A percentile compares a stretch with the other conserved stretches of the same genome.
phyloP scores from a whole-genome alignment of 2,113 vertebrate species.

The Pao palembangensis region DNA sequence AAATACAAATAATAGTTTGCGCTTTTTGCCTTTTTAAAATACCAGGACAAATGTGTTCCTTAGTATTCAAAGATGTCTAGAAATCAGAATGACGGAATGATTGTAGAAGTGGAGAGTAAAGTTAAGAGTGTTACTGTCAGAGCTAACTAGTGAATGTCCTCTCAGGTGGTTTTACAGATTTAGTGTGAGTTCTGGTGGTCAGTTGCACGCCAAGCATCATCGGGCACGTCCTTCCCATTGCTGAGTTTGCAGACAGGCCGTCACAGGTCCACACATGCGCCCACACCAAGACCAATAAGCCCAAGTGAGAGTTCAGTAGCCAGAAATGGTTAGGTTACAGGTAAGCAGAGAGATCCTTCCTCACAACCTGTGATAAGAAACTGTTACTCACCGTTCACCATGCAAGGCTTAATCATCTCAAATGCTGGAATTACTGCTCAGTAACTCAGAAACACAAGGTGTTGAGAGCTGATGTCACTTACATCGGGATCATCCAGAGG shows the following conservation, averaged over 20 bases:
- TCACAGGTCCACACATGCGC: slow-evolving; percentile 78
- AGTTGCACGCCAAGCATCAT: slow-evolving; percentile 79
- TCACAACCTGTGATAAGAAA: slow-evolving; percentile 76
- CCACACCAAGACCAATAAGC: slow-evolving; percentile 31
- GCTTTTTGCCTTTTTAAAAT: background rate
- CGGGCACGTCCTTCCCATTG: slow-evolving; percentile 77
- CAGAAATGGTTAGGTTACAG: slow-evolving; percentile 66
- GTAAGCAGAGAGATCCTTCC: slow-evolving; percentile 86
- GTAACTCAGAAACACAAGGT: background rate
- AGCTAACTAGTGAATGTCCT: slow-evolving; percentile 5
- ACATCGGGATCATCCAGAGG: slow-evolving; percentile 89
- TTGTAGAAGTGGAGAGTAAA: background rate
- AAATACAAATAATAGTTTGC: too few species aligned
- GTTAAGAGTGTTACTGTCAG: background rate
- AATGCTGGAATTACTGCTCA: background rate
- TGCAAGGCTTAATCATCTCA: background rate
- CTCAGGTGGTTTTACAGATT: slow-evolving; percentile 26
- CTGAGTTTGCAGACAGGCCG: slow-evolving; percentile 82
- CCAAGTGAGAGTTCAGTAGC: slow-evolving; percentile 20
- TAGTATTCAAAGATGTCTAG: background rate
- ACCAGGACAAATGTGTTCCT: background rate
- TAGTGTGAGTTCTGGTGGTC: slow-evolving; percentile 56
- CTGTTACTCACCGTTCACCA: background rate
- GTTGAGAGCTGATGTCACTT: slow-evolving; percentile 50
- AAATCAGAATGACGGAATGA: background rate